phyloP scores from a whole-genome alignment of 1,140 invertebrate genomes.

The Drosophila carrolli region DNA sequence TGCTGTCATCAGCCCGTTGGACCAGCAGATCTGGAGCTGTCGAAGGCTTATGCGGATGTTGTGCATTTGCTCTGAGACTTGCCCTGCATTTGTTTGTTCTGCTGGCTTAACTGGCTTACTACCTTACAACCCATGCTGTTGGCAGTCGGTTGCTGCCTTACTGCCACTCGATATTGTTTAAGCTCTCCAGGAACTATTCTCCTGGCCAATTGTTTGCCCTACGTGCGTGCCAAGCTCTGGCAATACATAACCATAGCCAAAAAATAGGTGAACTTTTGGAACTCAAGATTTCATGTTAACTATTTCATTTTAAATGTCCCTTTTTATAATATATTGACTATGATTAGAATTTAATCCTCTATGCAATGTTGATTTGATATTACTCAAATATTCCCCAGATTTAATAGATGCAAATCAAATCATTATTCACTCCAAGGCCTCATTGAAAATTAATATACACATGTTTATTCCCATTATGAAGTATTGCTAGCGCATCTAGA shows the following conservation, averaged over 20 bases:
- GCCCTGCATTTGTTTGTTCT: conserved; percentile 73
- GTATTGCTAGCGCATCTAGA: conserved; percentile 33
- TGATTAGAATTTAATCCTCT: no score
- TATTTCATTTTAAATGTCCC: no score
- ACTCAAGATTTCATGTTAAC: no score
- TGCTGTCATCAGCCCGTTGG: conserved; percentile 42
- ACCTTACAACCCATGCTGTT: conserved; percentile 61
- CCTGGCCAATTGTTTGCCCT: conserved; percentile 44
- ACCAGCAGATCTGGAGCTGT: conserved; percentile 49
- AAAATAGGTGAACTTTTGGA: not conserved
- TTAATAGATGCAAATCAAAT: conserved; percentile 22
- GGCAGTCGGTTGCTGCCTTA: conserved; percentile 45
- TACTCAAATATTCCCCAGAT: no score
- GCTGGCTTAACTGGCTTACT: conserved; percentile 72
- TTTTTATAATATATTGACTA: no score
- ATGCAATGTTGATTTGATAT: no score
- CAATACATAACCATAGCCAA: not conserved
- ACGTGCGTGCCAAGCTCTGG: conserved; percentile 34
- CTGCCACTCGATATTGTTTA: conserved; percentile 52
- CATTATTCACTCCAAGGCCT: not conserved
- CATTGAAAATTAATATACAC: conserved; percentile 12
- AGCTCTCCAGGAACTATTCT: conserved; percentile 28
- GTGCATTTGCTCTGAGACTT: conserved; percentile 74
- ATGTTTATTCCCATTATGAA: not conserved
- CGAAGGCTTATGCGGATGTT: conserved; percentile 78